Conservation (phyloP, 2,888 invertebrate genomes). For the Carabus problematicus region DNA sequence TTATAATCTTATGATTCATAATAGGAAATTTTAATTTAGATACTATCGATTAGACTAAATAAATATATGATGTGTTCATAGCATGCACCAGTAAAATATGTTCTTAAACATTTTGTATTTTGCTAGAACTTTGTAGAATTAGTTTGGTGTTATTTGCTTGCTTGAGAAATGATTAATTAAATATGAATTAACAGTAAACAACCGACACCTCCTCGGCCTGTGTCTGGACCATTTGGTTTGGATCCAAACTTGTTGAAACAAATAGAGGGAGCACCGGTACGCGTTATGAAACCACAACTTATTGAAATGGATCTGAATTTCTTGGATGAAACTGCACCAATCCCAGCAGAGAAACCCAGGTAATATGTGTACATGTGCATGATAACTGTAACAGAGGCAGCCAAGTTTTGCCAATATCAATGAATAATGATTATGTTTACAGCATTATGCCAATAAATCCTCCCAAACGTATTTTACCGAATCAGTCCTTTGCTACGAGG, state of each 20-base stretch:
- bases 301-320: conserved; percentile 57
- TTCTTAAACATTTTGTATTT: too few relatives aligned
- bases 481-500: conserved; percentile 20
- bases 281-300: conserved; percentile 56
- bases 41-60: not conserved
- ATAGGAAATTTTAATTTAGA: not conserved
- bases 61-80: too few relatives aligned
- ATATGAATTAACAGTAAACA: conserved; percentile 16
- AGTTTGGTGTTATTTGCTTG: not conserved
- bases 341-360: conserved; percentile 14
- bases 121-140: not conserved
- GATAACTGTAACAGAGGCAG: not conserved
- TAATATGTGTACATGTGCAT: not conserved
- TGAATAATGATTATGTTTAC: conserved; percentile 44
- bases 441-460: conserved; percentile 65
- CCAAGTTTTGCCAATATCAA: not conserved
- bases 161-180: conserved; percentile 7
- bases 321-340: conserved; percentile 51
- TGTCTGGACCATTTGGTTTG: conserved; percentile 78
- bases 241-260: conserved; percentile 76
- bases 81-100: too few relatives aligned
- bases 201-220: conserved; percentile 40
- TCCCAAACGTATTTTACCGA: conserved; percentile 60
- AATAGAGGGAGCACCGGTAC: conserved; percentile 64
- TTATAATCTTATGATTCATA: too few relatives aligned